Conservation (phyloP, 2,888 invertebrate species). For the Xylocampa areola region DNA sequence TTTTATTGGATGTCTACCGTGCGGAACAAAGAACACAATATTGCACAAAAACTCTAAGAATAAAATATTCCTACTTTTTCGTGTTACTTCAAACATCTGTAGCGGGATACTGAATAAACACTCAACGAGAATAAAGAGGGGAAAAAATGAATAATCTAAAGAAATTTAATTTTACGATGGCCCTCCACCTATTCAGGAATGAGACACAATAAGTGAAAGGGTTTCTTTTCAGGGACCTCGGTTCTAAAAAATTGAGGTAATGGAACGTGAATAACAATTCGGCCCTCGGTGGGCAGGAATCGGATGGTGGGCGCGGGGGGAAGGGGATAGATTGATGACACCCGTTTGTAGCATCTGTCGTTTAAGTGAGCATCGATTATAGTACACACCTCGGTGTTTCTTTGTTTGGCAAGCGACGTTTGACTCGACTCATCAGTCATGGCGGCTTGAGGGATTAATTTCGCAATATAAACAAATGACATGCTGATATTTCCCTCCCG, state of each 20-base stretch:
- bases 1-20: constrained; percentile 41
- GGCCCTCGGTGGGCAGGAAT: constrained; percentile 70
- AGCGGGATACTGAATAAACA: constrained; percentile 60
- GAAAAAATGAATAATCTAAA: constrained; percentile 77
- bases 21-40: constrained; percentile 35
- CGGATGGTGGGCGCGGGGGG: constrained; percentile 61
- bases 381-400: constrained; percentile 84
- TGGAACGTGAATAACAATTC: constrained; percentile 89
- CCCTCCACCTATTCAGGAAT: constrained; percentile 80
- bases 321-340: constrained; percentile 85
- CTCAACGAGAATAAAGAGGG: constrained; percentile 49
- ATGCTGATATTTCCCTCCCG: constrained; percentile 75
- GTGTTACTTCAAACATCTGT: constrained; percentile 62
- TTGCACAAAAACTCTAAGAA: constrained; percentile 31
- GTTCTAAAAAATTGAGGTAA: constrained; percentile 89
- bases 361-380: constrained; percentile 89
- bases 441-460: constrained; percentile 77
- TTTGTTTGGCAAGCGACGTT: constrained; percentile 83
- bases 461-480: constrained; percentile 83
- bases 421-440: constrained; percentile 83
- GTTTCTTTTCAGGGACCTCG: constrained; percentile 85
- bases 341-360: constrained; percentile 89
- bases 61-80: constrained; percentile 45
- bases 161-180: constrained; percentile 83
- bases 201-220: constrained; percentile 87